Evolutionary conservation across 2,113 vertebrate genomes (phyloP).

Genomic region (Cyprinodon variegatus): DNA sequence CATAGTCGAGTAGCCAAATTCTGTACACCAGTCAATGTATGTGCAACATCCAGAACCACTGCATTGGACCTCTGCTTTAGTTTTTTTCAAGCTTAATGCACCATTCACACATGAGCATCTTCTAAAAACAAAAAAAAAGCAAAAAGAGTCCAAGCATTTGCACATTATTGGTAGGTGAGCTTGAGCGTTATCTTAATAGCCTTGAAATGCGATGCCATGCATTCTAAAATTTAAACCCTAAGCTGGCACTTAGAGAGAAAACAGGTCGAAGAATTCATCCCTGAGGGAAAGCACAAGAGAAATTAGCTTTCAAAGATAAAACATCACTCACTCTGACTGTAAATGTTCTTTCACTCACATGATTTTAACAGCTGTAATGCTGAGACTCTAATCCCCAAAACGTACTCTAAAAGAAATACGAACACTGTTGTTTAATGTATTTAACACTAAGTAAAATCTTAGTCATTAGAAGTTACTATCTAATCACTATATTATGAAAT

Average conservation of each 20-base stretch:
- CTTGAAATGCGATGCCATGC: neutral
- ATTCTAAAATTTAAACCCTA: neutral
- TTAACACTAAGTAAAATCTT: neutral
- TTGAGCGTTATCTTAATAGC: neutral
- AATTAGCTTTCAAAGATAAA: neutral
- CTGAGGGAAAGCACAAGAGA: neutral
- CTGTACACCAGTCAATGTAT: too few species aligned
- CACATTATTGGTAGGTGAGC: neutral
- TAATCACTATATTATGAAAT: constrained; percentile 22
- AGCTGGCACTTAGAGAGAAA: neutral
- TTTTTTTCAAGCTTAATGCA: too few species aligned
- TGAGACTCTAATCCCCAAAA: neutral
- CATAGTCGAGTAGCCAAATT: too few species aligned
- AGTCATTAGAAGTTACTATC: constrained; percentile 29
- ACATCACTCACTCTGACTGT: neutral
- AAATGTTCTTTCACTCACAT: neutral
- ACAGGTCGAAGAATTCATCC: neutral
- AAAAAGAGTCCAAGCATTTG: too few species aligned
- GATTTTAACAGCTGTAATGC: neutral
- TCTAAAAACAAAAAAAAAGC: too few species aligned
- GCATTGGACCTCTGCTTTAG: too few species aligned
- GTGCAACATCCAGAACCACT: too few species aligned
- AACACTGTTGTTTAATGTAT: neutral
- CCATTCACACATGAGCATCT: too few species aligned
- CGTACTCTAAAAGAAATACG: too few species aligned